These are phyloP conservation scores for Drosophila lacertosa DNA, from an alignment of 1,140 invertebrate species.

Conservation along the genomic window DNA sequence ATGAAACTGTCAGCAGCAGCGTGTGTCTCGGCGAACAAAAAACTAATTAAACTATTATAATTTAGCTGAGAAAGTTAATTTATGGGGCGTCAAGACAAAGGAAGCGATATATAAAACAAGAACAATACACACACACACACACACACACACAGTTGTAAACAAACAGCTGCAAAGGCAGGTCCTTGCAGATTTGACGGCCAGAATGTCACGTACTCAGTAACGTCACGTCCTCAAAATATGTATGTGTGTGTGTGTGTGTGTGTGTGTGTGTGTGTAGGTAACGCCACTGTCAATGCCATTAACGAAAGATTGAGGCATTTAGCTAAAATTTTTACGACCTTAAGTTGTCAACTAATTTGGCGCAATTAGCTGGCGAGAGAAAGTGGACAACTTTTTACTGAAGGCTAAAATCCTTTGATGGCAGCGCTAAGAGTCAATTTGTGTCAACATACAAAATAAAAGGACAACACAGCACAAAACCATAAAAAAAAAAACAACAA, in stretches of 20 bases:
- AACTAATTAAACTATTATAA: slow-evolving; percentile 83
- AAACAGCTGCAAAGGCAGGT: slow-evolving; percentile 41
- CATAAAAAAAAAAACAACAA: slow-evolving; percentile 26
- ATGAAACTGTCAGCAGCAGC: slow-evolving; percentile 73
- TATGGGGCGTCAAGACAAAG: slow-evolving; percentile 56
- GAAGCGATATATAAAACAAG: slow-evolving; percentile 13
- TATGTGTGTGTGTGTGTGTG: slow-evolving; percentile 6
- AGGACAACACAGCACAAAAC: slow-evolving; percentile 17
- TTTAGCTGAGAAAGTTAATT: slow-evolving; percentile 74
- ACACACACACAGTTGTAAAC: slow-evolving; percentile 50
- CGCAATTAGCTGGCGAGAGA: slow-evolving; percentile 60
- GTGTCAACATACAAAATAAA: slow-evolving; percentile 31
- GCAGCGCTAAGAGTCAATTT: slow-evolving; percentile 72
- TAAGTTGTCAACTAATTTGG: slow-evolving; percentile 82
- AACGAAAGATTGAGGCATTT: slow-evolving; percentile 80
- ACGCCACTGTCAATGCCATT: slow-evolving; percentile 73
- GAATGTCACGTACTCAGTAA: slow-evolving; percentile 63
- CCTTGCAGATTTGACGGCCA: slow-evolving; percentile 63
- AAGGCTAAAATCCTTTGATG: slow-evolving; percentile 73
- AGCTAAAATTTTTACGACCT: slow-evolving; percentile 79
- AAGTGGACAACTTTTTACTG: slow-evolving; percentile 31
- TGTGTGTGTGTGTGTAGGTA: no score
- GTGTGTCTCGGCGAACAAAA: slow-evolving; percentile 36
- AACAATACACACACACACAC: slow-evolving; percentile 13
- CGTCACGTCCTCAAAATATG: slow-evolving; percentile 48